These are phyloP conservation scores for Leuctra nigra DNA, from an alignment of 2,888 invertebrate species.

Conservation along the genomic window DNA sequence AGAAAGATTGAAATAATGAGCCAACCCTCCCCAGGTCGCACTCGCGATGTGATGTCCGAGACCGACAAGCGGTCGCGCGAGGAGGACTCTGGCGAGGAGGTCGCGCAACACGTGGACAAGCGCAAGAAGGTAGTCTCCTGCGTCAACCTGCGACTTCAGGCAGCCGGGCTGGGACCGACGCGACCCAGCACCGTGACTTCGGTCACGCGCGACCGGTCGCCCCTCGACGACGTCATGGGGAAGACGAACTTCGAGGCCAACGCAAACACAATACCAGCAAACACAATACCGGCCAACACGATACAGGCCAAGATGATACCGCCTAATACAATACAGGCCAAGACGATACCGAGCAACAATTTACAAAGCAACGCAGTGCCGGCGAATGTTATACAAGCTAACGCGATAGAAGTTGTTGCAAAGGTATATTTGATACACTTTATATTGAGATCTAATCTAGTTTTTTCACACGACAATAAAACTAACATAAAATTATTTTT, in stretches of 20 bases:
- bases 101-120: slow-evolving; percentile 28
- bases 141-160: slow-evolving; percentile 55
- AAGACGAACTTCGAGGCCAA: not conserved
- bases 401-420: not conserved
- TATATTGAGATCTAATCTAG: too few species aligned
- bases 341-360: too few species aligned
- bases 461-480: too few species aligned
- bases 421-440: too few species aligned
- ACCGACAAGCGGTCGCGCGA: slow-evolving; percentile 26
- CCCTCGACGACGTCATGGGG: not conserved
- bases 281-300: not conserved
- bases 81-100: slow-evolving; percentile 27
- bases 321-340: too few species aligned
- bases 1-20: too few species aligned
- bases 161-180: slow-evolving; percentile 45
- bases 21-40: slow-evolving; percentile 16
- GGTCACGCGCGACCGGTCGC: not conserved
- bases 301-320: not conserved
- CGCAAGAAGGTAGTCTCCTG: slow-evolving; percentile 47
- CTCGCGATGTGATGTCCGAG: slow-evolving; percentile 10
- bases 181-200: slow-evolving; percentile 5
- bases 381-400: not conserved
- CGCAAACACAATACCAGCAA: not conserved
- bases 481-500: too few species aligned
- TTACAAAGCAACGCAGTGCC: not conserved